Evolutionary conservation across 2,888 invertebrate species (phyloP).

Genomic region (Tenthredo notha): DNA sequence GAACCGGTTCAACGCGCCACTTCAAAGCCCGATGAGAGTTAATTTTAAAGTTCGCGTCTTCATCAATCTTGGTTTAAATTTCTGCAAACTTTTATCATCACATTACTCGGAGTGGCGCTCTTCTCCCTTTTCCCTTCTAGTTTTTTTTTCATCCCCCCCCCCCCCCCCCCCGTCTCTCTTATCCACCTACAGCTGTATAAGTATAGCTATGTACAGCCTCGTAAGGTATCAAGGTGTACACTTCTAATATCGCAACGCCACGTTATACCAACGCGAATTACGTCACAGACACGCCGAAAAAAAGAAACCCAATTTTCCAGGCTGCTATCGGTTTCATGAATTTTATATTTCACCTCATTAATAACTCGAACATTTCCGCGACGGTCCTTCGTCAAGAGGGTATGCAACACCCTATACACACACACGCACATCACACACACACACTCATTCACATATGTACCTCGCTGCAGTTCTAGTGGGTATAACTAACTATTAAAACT

Average conservation of each 20-base stretch:
- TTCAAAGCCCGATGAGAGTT: slow-evolving; percentile 70
- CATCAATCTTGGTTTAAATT: slow-evolving; percentile 68
- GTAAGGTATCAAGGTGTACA: background rate
- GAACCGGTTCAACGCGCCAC: slow-evolving; percentile 63
- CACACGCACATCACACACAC: too few species aligned
- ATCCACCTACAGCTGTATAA: background rate
- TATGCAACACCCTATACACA: background rate
- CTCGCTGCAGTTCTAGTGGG: background rate
- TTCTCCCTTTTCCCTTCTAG: slow-evolving; percentile 48
- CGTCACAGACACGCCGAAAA: slow-evolving; percentile 5
- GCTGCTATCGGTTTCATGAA: slow-evolving; percentile 68
- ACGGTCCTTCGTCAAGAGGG: background rate
- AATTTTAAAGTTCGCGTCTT: slow-evolving; percentile 65
- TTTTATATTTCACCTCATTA: slow-evolving; percentile 74
- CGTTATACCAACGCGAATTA: background rate
- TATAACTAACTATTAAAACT: slow-evolving; percentile 27
- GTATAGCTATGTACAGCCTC: background rate
- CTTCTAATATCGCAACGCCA: slow-evolving; percentile 7
- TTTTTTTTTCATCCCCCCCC: too few species aligned
- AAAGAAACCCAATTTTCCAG: slow-evolving; percentile 5
- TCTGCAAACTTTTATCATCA: slow-evolving; percentile 60
- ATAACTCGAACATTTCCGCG: slow-evolving; percentile 61
- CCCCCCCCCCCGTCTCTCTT: slow-evolving; percentile 30
- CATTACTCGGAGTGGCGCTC: slow-evolving; percentile 50
- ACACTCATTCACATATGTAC: background rate